Percentiles rank a stretch among this genome's conserved stretches.
These are phyloP conservation scores for Hypotaenidia okinawae DNA, from an alignment of 2,797 vertebrate species.

Conservation along the genomic window DNA sequence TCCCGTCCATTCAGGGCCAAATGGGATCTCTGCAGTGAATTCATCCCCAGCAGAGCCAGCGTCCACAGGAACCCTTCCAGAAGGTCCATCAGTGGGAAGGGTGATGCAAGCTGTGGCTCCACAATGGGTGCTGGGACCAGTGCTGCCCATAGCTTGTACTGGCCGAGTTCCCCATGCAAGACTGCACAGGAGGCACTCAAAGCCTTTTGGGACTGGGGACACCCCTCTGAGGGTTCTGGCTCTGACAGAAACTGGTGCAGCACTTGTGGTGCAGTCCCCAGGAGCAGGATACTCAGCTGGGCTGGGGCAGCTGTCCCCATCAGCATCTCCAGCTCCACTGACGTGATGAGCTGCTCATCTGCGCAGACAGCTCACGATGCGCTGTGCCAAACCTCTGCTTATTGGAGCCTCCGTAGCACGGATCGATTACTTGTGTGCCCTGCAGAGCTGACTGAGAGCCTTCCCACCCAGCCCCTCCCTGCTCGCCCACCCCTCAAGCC, in stretches of 20 bases:
- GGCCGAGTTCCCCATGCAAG: too few relatives aligned
- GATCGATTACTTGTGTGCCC: slow-evolving; percentile 47
- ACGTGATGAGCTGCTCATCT: slow-evolving; percentile 58
- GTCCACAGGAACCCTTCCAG: fast-evolving
- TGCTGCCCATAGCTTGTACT: too few relatives aligned
- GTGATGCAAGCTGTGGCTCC: not conserved
- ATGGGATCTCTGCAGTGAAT: fast-evolving
- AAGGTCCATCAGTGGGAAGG: fast-evolving
- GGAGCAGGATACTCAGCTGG: not conserved
- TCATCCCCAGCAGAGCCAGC: not conserved
- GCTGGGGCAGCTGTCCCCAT: fast-evolving
- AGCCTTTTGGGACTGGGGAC: not conserved
- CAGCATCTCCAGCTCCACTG: not conserved
- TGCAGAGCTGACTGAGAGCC: not conserved
- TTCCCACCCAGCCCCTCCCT: not conserved
- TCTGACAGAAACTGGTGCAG: not conserved
- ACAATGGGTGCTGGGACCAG: fast-evolving
- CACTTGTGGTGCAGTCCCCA: not conserved
- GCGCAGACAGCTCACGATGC: slow-evolving; percentile 33
- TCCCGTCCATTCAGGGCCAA: not conserved
- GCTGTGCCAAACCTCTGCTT: slow-evolving; percentile 60
- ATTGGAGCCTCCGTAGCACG: slow-evolving; percentile 53
- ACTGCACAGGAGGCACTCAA: too few relatives aligned
- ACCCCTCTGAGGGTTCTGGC: not conserved
- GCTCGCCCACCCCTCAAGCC: not conserved